These are phyloP conservation scores for Mesitornis unicolor DNA, from an alignment of 2,113 vertebrate species.

Conservation along the genomic window DNA sequence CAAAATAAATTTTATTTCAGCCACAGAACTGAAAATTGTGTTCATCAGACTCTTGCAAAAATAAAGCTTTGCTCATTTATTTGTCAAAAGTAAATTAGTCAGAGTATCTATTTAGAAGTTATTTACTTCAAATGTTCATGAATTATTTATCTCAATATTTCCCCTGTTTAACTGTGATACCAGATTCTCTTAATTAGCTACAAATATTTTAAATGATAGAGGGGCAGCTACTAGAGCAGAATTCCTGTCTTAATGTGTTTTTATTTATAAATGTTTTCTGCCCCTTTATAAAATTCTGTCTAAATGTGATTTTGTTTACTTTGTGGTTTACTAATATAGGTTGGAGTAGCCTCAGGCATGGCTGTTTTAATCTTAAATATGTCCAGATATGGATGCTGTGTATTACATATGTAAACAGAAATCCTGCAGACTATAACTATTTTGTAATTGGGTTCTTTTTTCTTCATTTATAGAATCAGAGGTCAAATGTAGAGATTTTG, in stretches of 20 bases:
- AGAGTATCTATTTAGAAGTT: conserved; percentile 1
- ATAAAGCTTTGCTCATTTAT: not conserved
- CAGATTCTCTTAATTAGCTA: conserved; percentile 11
- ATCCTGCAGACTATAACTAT: not conserved
- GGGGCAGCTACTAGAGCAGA: not conserved
- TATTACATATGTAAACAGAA: not conserved
- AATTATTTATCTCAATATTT: conserved; percentile 32
- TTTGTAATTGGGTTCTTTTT: not conserved
- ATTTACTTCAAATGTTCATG: conserved; percentile 34
- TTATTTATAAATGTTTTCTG: not conserved
- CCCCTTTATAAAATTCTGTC: not conserved
- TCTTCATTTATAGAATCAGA: not conserved
- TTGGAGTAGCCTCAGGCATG: not conserved
- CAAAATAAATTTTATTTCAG: not conserved
- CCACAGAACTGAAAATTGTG: not conserved
- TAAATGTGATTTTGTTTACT: not conserved
- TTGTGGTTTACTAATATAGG: not conserved
- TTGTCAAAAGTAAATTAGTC: conserved; percentile 21
- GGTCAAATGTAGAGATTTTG: not conserved
- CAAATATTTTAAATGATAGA: conserved; percentile 1
- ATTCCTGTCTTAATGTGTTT: not conserved
- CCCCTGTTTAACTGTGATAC: not conserved
- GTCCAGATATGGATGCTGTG: not conserved
- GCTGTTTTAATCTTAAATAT: not conserved
- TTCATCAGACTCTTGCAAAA: not conserved